Evolutionary conservation across 2,888 invertebrate genomes (phyloP).

Genomic region (Caenorhabditis afra): DNA sequence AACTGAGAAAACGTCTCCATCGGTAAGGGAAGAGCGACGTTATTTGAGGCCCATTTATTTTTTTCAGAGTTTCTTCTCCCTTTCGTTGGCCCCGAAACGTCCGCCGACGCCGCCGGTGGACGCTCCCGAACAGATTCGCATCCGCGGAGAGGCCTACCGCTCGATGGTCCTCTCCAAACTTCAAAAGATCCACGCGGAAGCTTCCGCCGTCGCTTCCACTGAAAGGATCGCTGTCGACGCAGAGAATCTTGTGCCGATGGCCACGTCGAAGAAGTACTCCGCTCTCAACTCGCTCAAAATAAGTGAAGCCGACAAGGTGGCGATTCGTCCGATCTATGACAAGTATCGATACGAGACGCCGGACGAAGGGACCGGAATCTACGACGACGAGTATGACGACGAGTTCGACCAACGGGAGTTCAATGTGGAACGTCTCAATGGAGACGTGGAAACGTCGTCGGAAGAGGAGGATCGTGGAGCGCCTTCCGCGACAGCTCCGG

Average conservation of each 20-base stretch:
- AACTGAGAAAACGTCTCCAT: background rate
- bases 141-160: conserved; percentile 42
- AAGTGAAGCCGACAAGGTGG: conserved; percentile 60
- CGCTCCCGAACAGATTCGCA: conserved; percentile 30
- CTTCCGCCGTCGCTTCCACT: background rate
- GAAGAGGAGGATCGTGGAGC: conserved; percentile 26
- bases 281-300: conserved; percentile 59
- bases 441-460: background rate
- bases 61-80: conserved; percentile 38
- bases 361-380: conserved; percentile 60
- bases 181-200: conserved; percentile 7
- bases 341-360: conserved; percentile 67
- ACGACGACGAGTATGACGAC: conserved; percentile 76
- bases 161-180: conserved; percentile 38
- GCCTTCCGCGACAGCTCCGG: background rate
- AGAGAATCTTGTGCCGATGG: conserved; percentile 62
- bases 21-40: background rate
- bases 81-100: conserved; percentile 37
- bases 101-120: conserved; percentile 26
- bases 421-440: conserved; percentile 64
- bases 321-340: conserved; percentile 70
- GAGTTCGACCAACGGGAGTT: conserved; percentile 70
- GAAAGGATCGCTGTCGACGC: conserved; percentile 34
- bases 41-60: too few species aligned
- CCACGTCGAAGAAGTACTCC: conserved; percentile 58